Evolutionary conservation across 2,113 vertebrate genomes (phyloP), one percentile per base, ranked within the genome.

Genomic region (Chaetodon auriga): DNA sequence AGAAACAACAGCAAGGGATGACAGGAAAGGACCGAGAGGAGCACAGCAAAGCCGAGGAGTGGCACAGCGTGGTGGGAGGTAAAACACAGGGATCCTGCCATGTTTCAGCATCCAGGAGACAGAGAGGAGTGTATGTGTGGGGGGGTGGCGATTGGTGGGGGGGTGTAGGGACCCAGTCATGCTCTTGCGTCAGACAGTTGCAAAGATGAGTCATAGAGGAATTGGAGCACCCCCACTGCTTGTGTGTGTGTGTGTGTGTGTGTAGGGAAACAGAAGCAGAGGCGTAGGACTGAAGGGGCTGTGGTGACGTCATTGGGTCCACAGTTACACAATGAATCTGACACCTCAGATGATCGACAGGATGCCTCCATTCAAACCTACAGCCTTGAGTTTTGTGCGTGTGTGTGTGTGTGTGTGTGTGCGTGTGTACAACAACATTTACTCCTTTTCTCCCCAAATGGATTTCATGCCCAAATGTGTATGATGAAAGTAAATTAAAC

Each of bases 141-240:
- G 51, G 9, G 70, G 36, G 38, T 58, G 16, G 64, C 51, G 64
- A 21, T 6, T 14, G 57, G 35, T 75, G 74, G 21, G 64, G 30
- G 41, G 80, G 63, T 84, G 65, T 80, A 69, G 76, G 53, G 82
- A 86, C 54, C 77, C 84, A 92, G 89, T 90, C 88, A 87, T 81
- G 89, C 87, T 90, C 69, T 91, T 94, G 90, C 92, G 90, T 94
- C 92, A 94, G 89, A 91, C 81, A 80, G 72, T 69, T 93, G 88
- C 88, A 87, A 80, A 91, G 81, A 90, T 94, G 93, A 94, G 81
- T 94, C 93, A 94, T 90, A 94, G 69, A 92, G 89, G 89, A 91
- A 84, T 83, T 74, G 51, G 71, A 85, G 72, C 75, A 65, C 86
- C 87, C 84, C 78, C 79, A 60, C 36, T 58, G 64, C 19, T 23